Evolutionary conservation across 2,888 invertebrate species (phyloP), one percentile per base, ranked within the genome.

Genomic region (Graphium colonna): DNA sequence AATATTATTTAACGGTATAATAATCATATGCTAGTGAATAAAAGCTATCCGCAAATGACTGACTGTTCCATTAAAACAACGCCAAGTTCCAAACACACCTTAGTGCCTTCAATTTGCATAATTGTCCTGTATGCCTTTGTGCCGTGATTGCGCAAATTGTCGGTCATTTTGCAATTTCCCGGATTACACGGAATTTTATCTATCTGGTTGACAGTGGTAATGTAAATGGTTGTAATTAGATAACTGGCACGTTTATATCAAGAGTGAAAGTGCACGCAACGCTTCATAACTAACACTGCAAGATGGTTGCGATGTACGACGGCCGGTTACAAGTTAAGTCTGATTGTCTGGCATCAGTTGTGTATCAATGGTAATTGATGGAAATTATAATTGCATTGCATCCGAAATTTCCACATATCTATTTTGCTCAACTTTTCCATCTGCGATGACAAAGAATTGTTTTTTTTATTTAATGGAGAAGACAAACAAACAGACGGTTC

Each of bases 141-240:
- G 36, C 13, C 42, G 12, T 54, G 39, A 49, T 54, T 53, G 52
- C 8, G 43, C 31, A 53, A 53, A 53, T 47, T 39, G 33, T 45
- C 40, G n/a, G 44, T 49, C n/a, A 49, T 54, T 48, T 45, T 45
- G 40, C 45, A 40, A 45, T 49, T 50, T 43, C 33, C 21, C 44
- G 49, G 41, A 54, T 26, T 53, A 44, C 48, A 7, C 3, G 31
- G 40, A 15, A 44, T 53, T 48, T 46, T 28, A 44, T 49, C 33
- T 17, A 38, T 49, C 33, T 28, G 18, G 21, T 54, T 53, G 48
- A 39, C 48, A 12, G 36, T 31, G 33, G 46, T 31, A 41, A 52
- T 52, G 46, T 45, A 49, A 43, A 44, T 53, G 8, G 44, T 49
- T 40, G 49, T 41, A 54, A 54, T 54, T 49, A 54, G 31, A n/a